Evolutionary conservation across 2,797 vertebrate genomes (phyloP), one percentile per base, ranked within the genome.

Genomic region (Adelosebastes latens): DNA sequence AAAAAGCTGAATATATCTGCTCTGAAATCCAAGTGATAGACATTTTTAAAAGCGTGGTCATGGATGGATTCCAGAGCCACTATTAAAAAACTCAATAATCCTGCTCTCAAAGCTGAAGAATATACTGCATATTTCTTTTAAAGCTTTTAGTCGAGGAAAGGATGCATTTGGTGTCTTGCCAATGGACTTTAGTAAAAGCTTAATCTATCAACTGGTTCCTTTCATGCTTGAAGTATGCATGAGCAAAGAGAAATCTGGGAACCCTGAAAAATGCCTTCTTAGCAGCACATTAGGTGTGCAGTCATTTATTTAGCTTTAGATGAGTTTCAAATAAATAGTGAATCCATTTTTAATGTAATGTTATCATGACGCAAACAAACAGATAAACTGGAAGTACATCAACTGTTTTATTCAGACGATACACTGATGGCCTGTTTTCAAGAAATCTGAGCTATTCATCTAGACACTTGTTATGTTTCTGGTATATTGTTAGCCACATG

Each of bases 1-100:
- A 70, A 65, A 80, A 64, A 77, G 10, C 59, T 73, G 32, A 71
- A 83, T n/a, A 52, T 66, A 80, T 62, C 49, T 74, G 22, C 63
- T 74, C 61, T 82, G 46, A 82, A 72, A 80, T 82, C 36, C 22
- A 55, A 65, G 11, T 31, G 64, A 70, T 20, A 60, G 61, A 62
- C 58, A n/a, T 74, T 74, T 79, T 59, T 61, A 72, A 79, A 75
- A 70, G 70, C 39, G 13, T 53, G 18, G 32, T 18, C 22, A 49
- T 22, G 34, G 52, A 78, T 78, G 46, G 42, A 79, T 36, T 20
- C 11, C 60, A 55, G 70, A 78, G 12, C 20, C 62, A 55, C 58
- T 46, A 49, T 71, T 64, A 34, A 56, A 53, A 66, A 74, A 16
- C 27, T 12, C 22, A 53, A 77, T 56, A 75, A 81, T 83, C 46